A percentile compares a stretch with the other conserved stretches of the same genome.
Evolutionary conservation across 2,113 vertebrate genomes (phyloP).

Genomic region (Telmatochromis brachygnathus): DNA sequence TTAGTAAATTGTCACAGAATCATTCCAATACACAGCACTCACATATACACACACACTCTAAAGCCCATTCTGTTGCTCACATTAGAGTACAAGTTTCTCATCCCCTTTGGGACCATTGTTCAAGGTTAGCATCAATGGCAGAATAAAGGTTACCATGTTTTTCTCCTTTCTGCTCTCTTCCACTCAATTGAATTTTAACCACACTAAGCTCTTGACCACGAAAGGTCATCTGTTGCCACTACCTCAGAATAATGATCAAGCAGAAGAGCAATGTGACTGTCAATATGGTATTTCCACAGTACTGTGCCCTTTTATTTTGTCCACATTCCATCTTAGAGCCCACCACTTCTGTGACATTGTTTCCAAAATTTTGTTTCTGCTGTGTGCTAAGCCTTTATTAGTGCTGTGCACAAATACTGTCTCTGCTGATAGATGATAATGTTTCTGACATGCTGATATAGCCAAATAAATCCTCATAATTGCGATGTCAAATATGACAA

Average conservation of each 20-base stretch:
- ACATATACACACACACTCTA: neutral
- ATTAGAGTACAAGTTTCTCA: constrained; percentile 18
- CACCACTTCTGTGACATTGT: neutral
- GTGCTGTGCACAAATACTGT: neutral
- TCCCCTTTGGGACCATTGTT: constrained; percentile 45
- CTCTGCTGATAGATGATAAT: neutral
- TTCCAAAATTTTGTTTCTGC: neutral
- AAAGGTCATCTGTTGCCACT: constrained; percentile 57
- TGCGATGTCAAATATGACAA: neutral
- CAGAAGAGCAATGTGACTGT: constrained; percentile 8
- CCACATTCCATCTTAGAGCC: neutral
- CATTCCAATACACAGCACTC: neutral
- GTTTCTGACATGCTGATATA: neutral
- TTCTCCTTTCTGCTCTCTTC: constrained; percentile 41
- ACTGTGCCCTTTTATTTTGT: neutral
- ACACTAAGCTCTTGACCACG: constrained; percentile 49
- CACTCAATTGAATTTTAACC: constrained; percentile 64
- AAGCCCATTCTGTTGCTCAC: neutral
- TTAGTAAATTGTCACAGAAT: neutral
- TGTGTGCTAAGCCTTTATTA: neutral
- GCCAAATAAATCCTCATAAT: neutral
- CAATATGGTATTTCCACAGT: constrained; percentile 9
- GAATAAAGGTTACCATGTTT: constrained; percentile 55
- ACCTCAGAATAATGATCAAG: constrained; percentile 60
- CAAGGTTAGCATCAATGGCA: constrained; percentile 63